Conservation (phyloP, 2,797 vertebrate genomes). For the Pangasius macronema region DNA sequence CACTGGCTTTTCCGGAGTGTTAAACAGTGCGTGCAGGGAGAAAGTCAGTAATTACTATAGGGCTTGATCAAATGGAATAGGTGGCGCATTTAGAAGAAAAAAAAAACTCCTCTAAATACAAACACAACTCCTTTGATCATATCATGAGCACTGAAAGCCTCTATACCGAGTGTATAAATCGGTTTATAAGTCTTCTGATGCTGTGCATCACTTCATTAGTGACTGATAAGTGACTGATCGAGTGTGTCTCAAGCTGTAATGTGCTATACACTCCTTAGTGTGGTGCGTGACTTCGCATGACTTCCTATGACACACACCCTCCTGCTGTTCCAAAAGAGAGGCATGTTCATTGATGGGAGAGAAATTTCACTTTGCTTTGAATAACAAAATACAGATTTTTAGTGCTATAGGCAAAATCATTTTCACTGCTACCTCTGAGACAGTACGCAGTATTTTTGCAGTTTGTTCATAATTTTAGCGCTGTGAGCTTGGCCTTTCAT, state of each 20-base stretch:
- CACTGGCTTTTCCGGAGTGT: neutral
- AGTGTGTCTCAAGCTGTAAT: neutral
- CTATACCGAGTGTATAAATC: neutral
- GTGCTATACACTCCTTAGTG: neutral
- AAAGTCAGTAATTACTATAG: constrained; percentile 1
- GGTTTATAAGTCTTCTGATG: neutral
- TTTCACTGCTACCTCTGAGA: neutral
- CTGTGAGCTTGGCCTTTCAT: neutral
- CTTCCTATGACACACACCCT: neutral
- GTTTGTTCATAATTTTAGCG: neutral
- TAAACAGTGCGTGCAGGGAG: neutral
- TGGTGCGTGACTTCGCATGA: neutral
- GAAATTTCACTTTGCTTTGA: neutral
- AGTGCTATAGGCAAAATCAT: neutral
- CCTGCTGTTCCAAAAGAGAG: neutral
- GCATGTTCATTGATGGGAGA: too few species aligned
- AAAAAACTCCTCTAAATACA: neutral
- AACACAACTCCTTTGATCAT: constrained; percentile 5
- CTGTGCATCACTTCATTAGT: neutral
- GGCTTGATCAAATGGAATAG: neutral
- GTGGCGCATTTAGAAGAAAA: neutral
- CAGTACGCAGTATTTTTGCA: neutral
- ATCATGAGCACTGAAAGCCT: neutral
- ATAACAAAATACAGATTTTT: neutral
- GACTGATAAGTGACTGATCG: neutral